A percentile compares a stretch with the other conserved stretches of the same genome.
These are phyloP conservation scores for Magallana nippona DNA, from an alignment of 2,888 invertebrate genomes.

Conservation along the genomic window DNA sequence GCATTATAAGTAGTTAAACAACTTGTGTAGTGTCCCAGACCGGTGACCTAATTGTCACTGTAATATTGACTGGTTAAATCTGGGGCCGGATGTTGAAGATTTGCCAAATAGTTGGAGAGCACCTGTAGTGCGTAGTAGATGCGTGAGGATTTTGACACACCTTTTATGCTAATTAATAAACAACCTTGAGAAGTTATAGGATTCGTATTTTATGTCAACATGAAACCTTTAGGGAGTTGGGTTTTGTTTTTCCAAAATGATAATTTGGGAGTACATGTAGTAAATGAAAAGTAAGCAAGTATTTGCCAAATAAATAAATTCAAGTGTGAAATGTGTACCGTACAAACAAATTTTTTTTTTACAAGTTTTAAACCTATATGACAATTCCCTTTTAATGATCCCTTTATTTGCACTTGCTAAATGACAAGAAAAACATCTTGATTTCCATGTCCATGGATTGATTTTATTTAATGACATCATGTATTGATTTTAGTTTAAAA, in stretches of 20 bases:
- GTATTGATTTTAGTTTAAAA: no score
- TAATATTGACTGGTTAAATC: conserved; percentile 11
- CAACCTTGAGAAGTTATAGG: neutral
- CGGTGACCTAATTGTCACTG: conserved; percentile 9
- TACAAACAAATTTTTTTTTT: no score
- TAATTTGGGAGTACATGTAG: no score
- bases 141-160: neutral
- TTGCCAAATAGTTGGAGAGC: neutral
- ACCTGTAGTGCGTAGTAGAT: conserved; percentile 30
- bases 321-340: no score
- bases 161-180: conserved; percentile 3
- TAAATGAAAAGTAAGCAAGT: no score
- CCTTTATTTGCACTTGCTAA: no score
- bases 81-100: conserved; percentile 14
- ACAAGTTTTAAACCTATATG: no score
- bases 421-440: no score
- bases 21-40: neutral
- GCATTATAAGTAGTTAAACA: neutral
- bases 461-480: no score
- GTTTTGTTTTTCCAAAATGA: neutral
- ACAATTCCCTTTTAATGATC: no score
- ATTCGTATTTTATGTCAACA: neutral
- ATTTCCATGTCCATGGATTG: no score
- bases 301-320: no score
- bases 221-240: neutral